Evolutionary conservation across 2,888 invertebrate genomes (phyloP).

Genomic region (Myopa tessellatipennis): DNA sequence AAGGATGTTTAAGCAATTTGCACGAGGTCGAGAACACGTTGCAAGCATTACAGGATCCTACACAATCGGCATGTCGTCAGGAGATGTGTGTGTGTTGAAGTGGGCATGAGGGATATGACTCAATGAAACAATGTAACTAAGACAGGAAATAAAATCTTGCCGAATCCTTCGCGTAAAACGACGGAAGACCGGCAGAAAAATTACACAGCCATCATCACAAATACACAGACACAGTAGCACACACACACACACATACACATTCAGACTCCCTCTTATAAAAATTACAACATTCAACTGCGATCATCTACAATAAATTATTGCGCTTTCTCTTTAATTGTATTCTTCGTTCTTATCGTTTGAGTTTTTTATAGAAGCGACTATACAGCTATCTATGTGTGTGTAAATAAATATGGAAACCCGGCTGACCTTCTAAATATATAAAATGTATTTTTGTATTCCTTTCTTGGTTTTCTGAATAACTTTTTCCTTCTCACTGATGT

Average conservation of each 20-base stretch:
- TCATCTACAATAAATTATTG: too few species aligned
- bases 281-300: neutral
- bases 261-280: neutral
- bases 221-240: neutral
- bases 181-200: too few species aligned
- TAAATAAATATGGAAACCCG: too few species aligned
- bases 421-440: neutral
- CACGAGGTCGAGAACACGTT: neutral
- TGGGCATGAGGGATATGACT: neutral
- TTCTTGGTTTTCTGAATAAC: neutral
- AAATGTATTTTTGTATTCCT: neutral
- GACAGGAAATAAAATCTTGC: neutral
- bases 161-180: too few species aligned
- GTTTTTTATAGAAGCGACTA: too few species aligned
- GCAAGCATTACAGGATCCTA: neutral
- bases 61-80: neutral
- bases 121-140: neutral
- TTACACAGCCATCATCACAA: neutral
- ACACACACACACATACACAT: neutral
- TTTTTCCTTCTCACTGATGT: too few species aligned
- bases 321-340: too few species aligned
- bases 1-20: slow-evolving; percentile 23
- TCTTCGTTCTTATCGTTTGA: too few species aligned
- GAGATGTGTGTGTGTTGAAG: neutral
- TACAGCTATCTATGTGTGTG: too few species aligned